Conservation (phyloP, 2,888 invertebrate species). For the Meiosimyza decipiens region DNA sequence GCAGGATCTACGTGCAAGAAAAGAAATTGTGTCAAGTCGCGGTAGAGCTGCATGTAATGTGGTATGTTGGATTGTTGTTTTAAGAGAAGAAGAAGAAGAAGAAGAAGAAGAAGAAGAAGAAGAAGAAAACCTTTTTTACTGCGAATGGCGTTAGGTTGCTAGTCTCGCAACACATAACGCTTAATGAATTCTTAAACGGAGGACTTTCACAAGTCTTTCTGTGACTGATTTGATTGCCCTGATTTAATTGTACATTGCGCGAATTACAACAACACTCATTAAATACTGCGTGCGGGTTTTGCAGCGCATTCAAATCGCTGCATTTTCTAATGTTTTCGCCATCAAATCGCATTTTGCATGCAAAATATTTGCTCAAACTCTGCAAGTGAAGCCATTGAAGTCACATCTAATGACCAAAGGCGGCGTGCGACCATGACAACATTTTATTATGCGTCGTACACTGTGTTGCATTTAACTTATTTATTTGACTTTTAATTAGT, state of each 20-base stretch:
- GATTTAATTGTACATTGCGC: constrained; percentile 34
- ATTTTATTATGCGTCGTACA: not conserved
- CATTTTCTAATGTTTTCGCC: constrained; percentile 47
- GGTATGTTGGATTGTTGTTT: too few species aligned
- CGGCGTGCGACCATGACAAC: not conserved
- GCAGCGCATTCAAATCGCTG: constrained; percentile 36
- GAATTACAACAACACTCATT: not conserved
- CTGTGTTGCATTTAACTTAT: too few species aligned
- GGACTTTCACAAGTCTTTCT: constrained; percentile 35
- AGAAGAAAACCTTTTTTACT: not conserved
- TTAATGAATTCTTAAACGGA: constrained; percentile 24
- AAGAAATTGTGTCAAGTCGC: too few species aligned
- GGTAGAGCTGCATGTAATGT: too few species aligned
- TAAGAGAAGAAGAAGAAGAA: too few species aligned
- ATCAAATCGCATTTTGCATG: constrained; percentile 53
- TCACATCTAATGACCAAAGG: constrained; percentile 31
- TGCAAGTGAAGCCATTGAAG: not conserved
- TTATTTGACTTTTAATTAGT: too few species aligned
- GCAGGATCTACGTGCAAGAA: too few species aligned
- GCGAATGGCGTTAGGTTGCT: constrained; percentile 28
- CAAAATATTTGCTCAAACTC: constrained; percentile 45
- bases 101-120: too few species aligned
- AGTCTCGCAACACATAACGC: not conserved
- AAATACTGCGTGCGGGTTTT: not conserved
- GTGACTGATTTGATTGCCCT: constrained; percentile 36